A percentile compares a stretch with the other conserved stretches of the same genome.
These are phyloP conservation scores for Rutpela maculata DNA, from an alignment of 2,888 invertebrate genomes.

Conservation along the genomic window DNA sequence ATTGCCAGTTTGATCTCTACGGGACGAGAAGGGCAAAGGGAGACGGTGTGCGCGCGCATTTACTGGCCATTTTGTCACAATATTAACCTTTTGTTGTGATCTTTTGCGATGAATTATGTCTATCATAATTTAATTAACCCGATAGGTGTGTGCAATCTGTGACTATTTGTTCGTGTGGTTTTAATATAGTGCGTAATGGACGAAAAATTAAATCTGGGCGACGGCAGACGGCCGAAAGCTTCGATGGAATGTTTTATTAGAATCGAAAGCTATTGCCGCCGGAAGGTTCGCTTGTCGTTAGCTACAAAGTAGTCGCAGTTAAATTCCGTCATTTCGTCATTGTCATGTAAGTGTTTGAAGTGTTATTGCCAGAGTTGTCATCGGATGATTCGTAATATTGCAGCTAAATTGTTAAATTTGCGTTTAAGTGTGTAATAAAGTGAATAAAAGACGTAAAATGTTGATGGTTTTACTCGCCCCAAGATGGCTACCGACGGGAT, in stretches of 20 bases:
- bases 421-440: slow-evolving; percentile 76
- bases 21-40: slow-evolving; percentile 49
- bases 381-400: slow-evolving; percentile 52
- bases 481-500: slow-evolving; percentile 75
- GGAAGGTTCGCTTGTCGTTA: slow-evolving; percentile 59
- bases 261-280: slow-evolving; percentile 65
- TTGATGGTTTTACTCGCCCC: slow-evolving; percentile 71
- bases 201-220: slow-evolving; percentile 36
- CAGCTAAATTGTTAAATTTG: slow-evolving; percentile 55
- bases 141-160: slow-evolving; percentile 44
- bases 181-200: slow-evolving; percentile 38
- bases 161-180: slow-evolving; percentile 36
- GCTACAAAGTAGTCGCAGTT: slow-evolving; percentile 50
- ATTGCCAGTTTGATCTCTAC: slow-evolving; percentile 40
- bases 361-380: slow-evolving; percentile 59
- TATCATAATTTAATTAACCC: slow-evolving; percentile 66
- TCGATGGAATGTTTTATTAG: slow-evolving; percentile 49
- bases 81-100: slow-evolving; percentile 75
- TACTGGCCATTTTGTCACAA: slow-evolving; percentile 74
- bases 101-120: slow-evolving; percentile 72
- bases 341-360: slow-evolving; percentile 62
- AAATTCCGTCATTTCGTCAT: slow-evolving; percentile 62
- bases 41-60: slow-evolving; percentile 68
- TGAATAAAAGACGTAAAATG: slow-evolving; percentile 76
- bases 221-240: slow-evolving; percentile 46